Evolutionary conservation across 2,888 invertebrate species (phyloP).

Genomic region (Nymphalis urticae): DNA sequence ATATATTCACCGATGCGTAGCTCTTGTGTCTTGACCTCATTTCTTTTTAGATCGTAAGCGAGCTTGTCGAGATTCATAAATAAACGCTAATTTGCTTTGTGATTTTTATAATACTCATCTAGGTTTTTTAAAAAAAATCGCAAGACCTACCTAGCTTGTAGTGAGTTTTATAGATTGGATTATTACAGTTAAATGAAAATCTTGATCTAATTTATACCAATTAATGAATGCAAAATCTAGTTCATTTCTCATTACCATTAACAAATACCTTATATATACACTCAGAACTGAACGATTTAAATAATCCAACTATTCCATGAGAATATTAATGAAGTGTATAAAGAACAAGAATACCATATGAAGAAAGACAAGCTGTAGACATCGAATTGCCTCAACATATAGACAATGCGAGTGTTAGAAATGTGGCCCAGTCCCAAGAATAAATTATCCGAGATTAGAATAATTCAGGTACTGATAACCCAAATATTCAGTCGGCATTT

Average conservation of each 20-base stretch:
- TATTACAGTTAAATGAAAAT: too few relatives aligned
- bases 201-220: too few relatives aligned
- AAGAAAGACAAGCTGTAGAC: conserved; percentile 9
- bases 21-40: conserved; percentile 65
- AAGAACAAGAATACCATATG: neutral
- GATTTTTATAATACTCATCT: conserved; percentile 4
- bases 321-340: neutral
- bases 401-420: conserved; percentile 22
- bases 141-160: too few relatives aligned
- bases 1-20: conserved; percentile 50
- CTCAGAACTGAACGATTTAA: neutral
- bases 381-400: neutral
- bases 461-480: conserved; percentile 55
- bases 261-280: too few relatives aligned
- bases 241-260: too few relatives aligned
- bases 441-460: conserved; percentile 45
- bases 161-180: too few relatives aligned
- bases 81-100: conserved; percentile 15
- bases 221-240: too few relatives aligned
- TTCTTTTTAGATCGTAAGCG: conserved; percentile 53
- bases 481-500: conserved; percentile 69
- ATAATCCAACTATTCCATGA: neutral
- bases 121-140: neutral
- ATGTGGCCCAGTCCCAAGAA: conserved; percentile 27
- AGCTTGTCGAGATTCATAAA: conserved; percentile 26